Base-by-base conservation (phyloP, 2,888 invertebrate species). In the Acleris holmiana region DNA sequence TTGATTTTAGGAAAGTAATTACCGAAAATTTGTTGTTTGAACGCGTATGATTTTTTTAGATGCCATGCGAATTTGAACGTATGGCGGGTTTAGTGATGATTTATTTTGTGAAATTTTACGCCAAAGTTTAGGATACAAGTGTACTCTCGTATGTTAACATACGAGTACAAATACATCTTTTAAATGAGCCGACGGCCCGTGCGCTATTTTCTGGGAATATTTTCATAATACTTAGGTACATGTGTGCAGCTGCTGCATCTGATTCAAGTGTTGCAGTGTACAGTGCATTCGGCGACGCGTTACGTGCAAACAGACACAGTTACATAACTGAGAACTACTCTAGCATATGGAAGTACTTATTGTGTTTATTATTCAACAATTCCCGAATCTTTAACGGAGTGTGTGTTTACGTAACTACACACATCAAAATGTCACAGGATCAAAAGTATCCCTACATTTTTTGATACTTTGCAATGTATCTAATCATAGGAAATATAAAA, bases 241-340 rank as follows among this genome's bases (percentile, higher is more conserved):
- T 72, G 69, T 68, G 68, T 74, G 74, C 77, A 76, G 73, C 76
- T 78, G 73, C 67, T 67, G 56, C 61, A 70, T 61, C 61, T 70
- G 66, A 68, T 71, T 69, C 67, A 66, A 49, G 40, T 68, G 62
- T 67, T 66, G 57, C 70, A 73, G 73, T 72, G 70, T 70, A 71
- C 71, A 68, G 73, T 71, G 68, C 72, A 76, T 72, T 15, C 44
- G 17, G 17, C n/a, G 44, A 7, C 17, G 44, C 15, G 7, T 17
- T n/a, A 17, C n/a, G n/a, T 41, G 41, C 44, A 44, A 17, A 44
- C 71, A 35, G 35, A 71, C 72, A 69, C 69, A 56, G 46, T 47
- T 56, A 46, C 25, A 17, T 15, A 29, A 56, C 25, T 56, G 15
- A n/a, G 44, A 44, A 17, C 15, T 44, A 41, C 15, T 6, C 44